These are phyloP conservation scores for Spodoptera litura DNA, from an alignment of 1,140 invertebrate genomes.

Conservation along the genomic window DNA sequence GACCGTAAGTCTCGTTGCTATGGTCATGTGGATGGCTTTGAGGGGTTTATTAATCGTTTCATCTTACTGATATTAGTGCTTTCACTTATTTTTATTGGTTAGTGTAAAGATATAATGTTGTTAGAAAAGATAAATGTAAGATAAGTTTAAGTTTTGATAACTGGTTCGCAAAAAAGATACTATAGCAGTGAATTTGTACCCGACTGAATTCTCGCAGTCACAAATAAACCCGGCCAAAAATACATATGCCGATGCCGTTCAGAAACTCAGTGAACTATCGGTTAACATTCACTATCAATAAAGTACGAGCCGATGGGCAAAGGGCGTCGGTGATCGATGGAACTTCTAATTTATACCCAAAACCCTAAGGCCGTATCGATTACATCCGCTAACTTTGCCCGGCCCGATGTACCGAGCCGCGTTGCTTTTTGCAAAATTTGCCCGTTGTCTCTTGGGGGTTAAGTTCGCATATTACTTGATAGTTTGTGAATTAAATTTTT, in stretches of 20 bases:
- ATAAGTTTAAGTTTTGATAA: background rate
- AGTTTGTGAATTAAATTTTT: constrained; percentile 49
- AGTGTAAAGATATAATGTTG: background rate
- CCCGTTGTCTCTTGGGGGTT: constrained; percentile 61
- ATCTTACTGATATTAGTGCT: background rate
- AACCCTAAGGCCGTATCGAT: constrained; percentile 83
- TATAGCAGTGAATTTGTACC: background rate
- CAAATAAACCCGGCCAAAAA: constrained; percentile 53
- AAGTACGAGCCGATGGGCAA: constrained; percentile 80
- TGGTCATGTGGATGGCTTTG: background rate
- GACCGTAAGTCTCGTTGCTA: constrained; percentile 19
- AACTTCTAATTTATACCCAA: constrained; percentile 83
- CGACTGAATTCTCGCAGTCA: constrained; percentile 24
- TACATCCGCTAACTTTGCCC: constrained; percentile 72
- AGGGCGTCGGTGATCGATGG: constrained; percentile 82
- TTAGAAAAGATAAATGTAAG: too few relatives aligned
- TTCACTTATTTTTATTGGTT: background rate
- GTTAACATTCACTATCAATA: constrained; percentile 78
- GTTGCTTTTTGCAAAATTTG: constrained; percentile 71
- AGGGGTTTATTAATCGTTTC: background rate
- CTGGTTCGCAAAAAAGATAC: background rate
- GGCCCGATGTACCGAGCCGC: constrained; percentile 56
- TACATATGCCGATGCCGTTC: constrained; percentile 54
- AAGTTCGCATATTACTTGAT: constrained; percentile 53
- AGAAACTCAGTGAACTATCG: constrained; percentile 71